phyloP scores from a whole-genome alignment of 2,113 vertebrate species.

The Stigmatopora nigra region DNA sequence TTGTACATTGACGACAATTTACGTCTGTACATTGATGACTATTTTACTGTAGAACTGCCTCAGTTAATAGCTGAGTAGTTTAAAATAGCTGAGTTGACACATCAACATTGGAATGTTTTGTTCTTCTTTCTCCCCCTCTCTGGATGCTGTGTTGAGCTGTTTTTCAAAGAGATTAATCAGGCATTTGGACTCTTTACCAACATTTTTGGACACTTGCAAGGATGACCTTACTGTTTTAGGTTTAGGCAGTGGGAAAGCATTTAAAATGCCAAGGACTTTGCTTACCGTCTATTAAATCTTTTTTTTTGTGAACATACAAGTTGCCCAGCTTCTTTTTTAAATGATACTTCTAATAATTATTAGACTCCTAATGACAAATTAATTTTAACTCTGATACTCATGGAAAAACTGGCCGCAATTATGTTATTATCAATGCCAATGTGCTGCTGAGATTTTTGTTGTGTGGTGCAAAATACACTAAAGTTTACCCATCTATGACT shows the following conservation, averaged over 20 bases:
- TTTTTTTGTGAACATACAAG: conserved; percentile 46
- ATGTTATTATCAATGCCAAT: conserved; percentile 25
- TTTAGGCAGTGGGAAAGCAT: conserved; percentile 31
- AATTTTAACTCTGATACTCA: conserved; percentile 48
- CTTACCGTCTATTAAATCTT: conserved; percentile 42
- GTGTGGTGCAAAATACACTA: too few relatives aligned
- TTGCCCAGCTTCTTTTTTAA: conserved; percentile 26
- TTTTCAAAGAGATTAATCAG: conserved; percentile 34
- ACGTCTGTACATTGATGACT: conserved; percentile 38
- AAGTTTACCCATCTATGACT: too few relatives aligned
- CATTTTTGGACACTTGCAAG: conserved; percentile 23
- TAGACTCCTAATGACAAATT: conserved; percentile 37
- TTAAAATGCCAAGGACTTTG: conserved; percentile 51
- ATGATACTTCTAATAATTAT: conserved; percentile 51
- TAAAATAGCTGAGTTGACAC: conserved; percentile 2
- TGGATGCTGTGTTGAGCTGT: conserved; percentile 32
- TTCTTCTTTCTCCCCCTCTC: conserved; percentile 10
- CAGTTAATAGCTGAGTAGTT: conserved; percentile 10
- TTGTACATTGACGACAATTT: conserved; percentile 39
- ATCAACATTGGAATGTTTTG: conserved; percentile 24
- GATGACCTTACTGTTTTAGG: conserved; percentile 12
- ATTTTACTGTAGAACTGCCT: conserved; percentile 32
- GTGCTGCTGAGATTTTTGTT: too few relatives aligned
- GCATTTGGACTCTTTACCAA: conserved; percentile 35
- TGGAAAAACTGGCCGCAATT: conserved; percentile 56